Percentiles rank a stretch among this genome's conserved stretches.
Evolutionary conservation across 2,113 vertebrate genomes (phyloP).

Genomic region (Irena cyanogastra): DNA sequence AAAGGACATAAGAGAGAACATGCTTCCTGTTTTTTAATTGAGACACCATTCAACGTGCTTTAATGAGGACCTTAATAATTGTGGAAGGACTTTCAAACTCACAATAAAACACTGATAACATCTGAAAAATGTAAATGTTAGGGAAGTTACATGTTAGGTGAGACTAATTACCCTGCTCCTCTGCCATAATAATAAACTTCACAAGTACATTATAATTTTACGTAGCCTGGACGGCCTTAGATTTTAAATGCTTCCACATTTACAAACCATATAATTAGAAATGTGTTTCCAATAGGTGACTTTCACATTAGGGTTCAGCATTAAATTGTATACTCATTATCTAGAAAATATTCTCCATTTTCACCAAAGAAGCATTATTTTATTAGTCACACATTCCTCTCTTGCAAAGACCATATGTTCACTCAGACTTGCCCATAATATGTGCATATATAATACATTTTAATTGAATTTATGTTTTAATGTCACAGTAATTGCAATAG

Average conservation of each 20-base stretch:
- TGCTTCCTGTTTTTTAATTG: background rate
- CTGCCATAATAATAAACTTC: slow-evolving; percentile 2
- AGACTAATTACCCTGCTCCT: background rate
- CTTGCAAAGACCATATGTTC: background rate
- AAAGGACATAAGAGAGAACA: background rate
- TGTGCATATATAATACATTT: background rate
- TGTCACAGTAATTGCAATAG: background rate
- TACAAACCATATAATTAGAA: slow-evolving; percentile 34
- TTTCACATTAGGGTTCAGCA: slow-evolving; percentile 1
- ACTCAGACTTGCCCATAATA: background rate
- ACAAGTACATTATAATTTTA: slow-evolving; percentile 22
- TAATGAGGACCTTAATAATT: background rate
- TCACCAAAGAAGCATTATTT: background rate
- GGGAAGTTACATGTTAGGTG: background rate
- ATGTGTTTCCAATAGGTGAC: background rate
- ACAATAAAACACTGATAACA: background rate
- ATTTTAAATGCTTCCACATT: background rate
- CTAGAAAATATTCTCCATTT: background rate
- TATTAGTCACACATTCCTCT: background rate
- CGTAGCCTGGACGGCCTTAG: background rate
- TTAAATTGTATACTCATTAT: slow-evolving; percentile 15
- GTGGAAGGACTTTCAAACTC: background rate
- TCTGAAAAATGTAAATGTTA: background rate
- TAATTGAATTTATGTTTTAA: background rate
- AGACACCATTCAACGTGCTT: background rate